These are phyloP conservation scores for Taxidea taxus DNA, from an alignment of 2,113 vertebrate species.

Conservation along the genomic window DNA sequence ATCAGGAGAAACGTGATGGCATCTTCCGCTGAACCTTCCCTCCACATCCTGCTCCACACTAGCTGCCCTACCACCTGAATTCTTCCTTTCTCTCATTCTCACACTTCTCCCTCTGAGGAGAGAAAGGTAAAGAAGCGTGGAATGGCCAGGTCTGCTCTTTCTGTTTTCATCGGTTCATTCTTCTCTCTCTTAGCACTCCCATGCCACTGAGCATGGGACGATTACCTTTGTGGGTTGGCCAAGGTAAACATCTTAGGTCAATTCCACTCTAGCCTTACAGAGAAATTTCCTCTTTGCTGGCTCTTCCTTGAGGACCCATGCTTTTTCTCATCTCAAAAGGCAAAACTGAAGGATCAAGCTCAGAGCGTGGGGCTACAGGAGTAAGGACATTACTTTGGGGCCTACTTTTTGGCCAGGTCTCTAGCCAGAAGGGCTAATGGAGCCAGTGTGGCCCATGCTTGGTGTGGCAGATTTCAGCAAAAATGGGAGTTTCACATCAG, in stretches of 20 bases:
- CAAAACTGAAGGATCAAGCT: neutral
- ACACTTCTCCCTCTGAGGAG: neutral
- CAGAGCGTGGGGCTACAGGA: neutral
- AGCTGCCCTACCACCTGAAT: neutral
- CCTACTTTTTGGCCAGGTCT: neutral
- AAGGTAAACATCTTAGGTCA: neutral
- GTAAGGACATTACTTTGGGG: neutral
- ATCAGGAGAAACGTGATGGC: neutral
- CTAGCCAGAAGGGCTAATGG: neutral
- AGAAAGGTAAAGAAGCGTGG: neutral
- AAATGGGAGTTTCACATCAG: neutral
- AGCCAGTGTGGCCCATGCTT: neutral
- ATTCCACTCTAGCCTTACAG: neutral
- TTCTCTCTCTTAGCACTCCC: neutral
- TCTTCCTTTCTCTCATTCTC: neutral
- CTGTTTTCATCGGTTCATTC: neutral
- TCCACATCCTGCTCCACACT: no score
- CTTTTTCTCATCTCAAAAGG: neutral
- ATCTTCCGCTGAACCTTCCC: neutral
- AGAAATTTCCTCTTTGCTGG: neutral
- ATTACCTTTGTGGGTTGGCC: neutral
- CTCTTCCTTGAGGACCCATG: neutral
- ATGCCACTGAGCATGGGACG: neutral
- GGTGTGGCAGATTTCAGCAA: neutral
- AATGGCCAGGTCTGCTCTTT: neutral